phyloP scores from a whole-genome alignment of 2,797 vertebrate genomes.

The Novumbra hubbsi region DNA sequence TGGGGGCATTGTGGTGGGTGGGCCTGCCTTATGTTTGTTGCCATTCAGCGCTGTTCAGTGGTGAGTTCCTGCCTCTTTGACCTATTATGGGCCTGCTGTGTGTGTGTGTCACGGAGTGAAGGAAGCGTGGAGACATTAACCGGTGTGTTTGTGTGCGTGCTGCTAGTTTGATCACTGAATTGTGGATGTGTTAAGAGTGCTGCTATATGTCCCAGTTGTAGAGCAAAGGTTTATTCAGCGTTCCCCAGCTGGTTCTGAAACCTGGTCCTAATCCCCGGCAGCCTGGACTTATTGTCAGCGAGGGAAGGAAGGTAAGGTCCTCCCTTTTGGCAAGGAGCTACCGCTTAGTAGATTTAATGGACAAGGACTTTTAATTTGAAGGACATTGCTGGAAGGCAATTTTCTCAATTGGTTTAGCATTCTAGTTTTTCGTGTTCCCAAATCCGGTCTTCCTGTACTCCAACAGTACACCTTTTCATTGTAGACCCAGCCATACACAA shows the following conservation, averaged over 20 bases:
- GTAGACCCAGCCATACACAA: too few species aligned
- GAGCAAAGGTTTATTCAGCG: background rate
- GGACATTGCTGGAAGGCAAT: constrained; percentile 23
- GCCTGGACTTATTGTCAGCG: constrained; percentile 42
- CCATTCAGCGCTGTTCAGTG: too few species aligned
- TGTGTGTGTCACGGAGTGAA: constrained; percentile 9
- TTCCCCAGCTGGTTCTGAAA: constrained; percentile 31
- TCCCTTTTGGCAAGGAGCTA: constrained; percentile 42
- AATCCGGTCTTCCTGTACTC: too few species aligned
- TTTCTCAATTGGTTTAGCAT: background rate
- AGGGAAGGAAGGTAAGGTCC: constrained; percentile 29
- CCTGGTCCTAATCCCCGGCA: constrained; percentile 42
- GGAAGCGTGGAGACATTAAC: constrained; percentile 35
- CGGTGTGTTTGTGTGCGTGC: constrained; percentile 2
- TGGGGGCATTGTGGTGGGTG: constrained; percentile 7
- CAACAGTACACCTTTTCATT: too few species aligned
- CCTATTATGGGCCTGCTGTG: constrained; percentile 46
- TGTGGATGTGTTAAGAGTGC: background rate
- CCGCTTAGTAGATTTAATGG: constrained; percentile 44
- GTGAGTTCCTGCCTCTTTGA: constrained; percentile 15
- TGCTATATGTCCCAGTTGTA: background rate
- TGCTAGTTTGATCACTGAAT: background rate
- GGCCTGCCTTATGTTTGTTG: background rate
- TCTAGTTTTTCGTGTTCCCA: background rate
- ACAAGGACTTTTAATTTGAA: constrained; percentile 19